Evolutionary conservation across 2,113 vertebrate genomes (phyloP).

Genomic region (Mesocricetus auratus): DNA sequence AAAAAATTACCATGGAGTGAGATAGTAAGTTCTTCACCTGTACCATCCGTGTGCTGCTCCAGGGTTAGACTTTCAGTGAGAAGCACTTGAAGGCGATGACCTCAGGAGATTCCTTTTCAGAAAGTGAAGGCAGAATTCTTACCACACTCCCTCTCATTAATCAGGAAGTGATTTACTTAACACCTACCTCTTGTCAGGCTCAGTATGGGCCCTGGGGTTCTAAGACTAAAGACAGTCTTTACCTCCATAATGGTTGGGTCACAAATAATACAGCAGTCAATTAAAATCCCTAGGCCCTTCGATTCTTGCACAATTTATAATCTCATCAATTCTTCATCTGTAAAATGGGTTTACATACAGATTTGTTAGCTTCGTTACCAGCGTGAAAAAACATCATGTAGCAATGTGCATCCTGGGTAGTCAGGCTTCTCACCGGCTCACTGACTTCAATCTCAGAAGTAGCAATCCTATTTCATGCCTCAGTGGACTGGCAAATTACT

Average conservation of each 20-base stretch:
- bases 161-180: not conserved
- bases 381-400: not conserved
- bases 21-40: constrained; percentile 29
- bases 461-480: constrained; percentile 70
- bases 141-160: not conserved
- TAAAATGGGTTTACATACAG: constrained; percentile 23
- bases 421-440: constrained; percentile 7
- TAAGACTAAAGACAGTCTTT: not conserved
- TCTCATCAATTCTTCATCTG: constrained; percentile 28
- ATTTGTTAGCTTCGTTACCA: not conserved
- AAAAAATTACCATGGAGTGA: constrained; percentile 16
- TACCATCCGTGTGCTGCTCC: constrained; percentile 14
- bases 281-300: constrained; percentile 14
- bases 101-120: not conserved
- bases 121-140: constrained; percentile 26
- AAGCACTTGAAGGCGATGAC: not conserved
- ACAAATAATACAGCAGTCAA: not conserved
- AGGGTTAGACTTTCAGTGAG: not conserved
- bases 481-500: constrained; percentile 70
- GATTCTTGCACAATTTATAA: not conserved
- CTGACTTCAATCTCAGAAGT: not conserved
- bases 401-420: not conserved
- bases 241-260: not conserved
- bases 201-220: not conserved
- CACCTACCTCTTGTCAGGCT: not conserved